phyloP scores from a whole-genome alignment of 2,797 vertebrate genomes.

The Percopsis omiscomaycus region DNA sequence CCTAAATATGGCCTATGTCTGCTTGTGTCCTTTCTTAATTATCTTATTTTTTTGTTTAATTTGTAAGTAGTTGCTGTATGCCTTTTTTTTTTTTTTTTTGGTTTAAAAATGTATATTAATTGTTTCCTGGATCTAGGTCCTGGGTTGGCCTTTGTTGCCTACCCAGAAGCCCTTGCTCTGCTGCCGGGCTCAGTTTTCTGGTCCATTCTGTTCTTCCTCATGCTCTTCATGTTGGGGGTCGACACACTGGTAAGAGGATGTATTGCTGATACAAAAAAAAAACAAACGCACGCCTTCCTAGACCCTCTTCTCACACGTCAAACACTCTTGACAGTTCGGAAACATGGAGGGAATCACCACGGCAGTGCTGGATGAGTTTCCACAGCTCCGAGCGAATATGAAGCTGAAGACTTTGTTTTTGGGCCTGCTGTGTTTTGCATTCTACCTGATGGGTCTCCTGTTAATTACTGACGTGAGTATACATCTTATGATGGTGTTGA shows the following conservation, averaged over 20 bases:
- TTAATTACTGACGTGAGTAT: slow-evolving; percentile 78
- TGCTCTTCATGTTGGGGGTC: slow-evolving; percentile 84
- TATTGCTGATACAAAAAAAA: background rate
- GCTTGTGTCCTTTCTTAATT: background rate
- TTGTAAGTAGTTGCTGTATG: background rate
- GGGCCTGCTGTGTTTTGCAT: slow-evolving; percentile 73
- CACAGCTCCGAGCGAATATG: slow-evolving; percentile 65
- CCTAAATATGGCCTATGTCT: background rate
- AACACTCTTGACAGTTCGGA: slow-evolving; percentile 75
- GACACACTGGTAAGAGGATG: slow-evolving; percentile 79
- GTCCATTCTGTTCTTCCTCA: slow-evolving; percentile 86
- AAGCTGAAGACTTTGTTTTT: slow-evolving; percentile 76
- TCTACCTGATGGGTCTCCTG: slow-evolving; percentile 83
- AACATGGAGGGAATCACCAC: slow-evolving; percentile 87
- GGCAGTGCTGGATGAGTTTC: slow-evolving; percentile 82
- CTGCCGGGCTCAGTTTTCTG: slow-evolving; percentile 84
- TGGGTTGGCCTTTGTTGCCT: slow-evolving; percentile 85
- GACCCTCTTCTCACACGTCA: background rate
- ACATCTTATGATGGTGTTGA: background rate
- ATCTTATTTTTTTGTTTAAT: background rate
- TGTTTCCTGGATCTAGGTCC: slow-evolving; percentile 70
- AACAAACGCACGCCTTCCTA: background rate
- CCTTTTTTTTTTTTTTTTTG: background rate
- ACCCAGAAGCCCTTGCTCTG: slow-evolving; percentile 85
- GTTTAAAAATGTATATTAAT: background rate